Conservation (phyloP, 2,113 vertebrate genomes). For the Tapirus terrestris region DNA sequence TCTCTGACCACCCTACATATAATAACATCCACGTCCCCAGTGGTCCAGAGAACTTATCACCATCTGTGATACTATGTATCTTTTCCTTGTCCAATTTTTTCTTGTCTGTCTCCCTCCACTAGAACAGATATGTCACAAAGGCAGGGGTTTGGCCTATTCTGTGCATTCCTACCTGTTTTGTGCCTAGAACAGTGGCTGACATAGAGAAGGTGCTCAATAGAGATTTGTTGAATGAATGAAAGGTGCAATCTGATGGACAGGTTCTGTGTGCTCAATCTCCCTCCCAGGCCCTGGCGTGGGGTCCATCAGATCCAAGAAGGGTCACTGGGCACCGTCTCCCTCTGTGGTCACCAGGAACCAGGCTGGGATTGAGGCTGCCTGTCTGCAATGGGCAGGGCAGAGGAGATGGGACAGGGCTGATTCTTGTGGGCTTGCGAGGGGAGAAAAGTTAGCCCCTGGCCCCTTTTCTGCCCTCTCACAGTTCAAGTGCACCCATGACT, state of each 20-base stretch:
- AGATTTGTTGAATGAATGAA: too few relatives aligned
- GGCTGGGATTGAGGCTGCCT: not conserved
- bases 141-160: not conserved
- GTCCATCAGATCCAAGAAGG: not conserved
- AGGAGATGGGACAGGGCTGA: too few relatives aligned
- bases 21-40: rapidly evolving
- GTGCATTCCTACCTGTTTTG: not conserved
- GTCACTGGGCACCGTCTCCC: not conserved
- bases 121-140: rapidly evolving
- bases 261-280: not conserved
- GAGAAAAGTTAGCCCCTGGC: not conserved
- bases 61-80: not conserved
- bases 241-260: not conserved
- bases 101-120: not conserved
- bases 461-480: too few relatives aligned
- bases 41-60: not conserved
- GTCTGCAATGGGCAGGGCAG: too few relatives aligned
- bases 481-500: not conserved
- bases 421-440: too few relatives aligned
- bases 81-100: too few relatives aligned
- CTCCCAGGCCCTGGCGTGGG: not conserved
- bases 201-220: rapidly evolving
- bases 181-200: not conserved
- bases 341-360: not conserved
- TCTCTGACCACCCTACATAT: not conserved